A percentile compares a stretch with the other conserved stretches of the same genome.
phyloP scores from a whole-genome alignment of 1,140 invertebrate species.

The Drosophila sechellia region DNA sequence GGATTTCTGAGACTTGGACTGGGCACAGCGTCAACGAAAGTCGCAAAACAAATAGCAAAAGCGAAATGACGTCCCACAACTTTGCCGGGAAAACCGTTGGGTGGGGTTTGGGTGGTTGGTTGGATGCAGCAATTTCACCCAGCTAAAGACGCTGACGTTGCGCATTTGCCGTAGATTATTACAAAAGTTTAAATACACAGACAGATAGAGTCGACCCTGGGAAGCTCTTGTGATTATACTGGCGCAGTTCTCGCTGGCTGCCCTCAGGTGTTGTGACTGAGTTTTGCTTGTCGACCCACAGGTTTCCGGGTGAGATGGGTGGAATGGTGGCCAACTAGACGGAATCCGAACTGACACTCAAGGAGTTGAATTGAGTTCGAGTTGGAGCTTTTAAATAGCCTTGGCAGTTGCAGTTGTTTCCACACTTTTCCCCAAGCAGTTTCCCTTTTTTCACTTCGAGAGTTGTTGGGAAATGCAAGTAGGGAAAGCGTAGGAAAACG shows the following conservation, averaged over 20 bases:
- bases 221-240: slow-evolving; percentile 51
- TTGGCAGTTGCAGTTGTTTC: slow-evolving; percentile 66
- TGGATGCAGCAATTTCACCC: slow-evolving; percentile 12
- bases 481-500: slow-evolving; percentile 1
- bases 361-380: slow-evolving; percentile 56
- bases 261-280: slow-evolving; percentile 69
- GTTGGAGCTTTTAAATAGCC: slow-evolving; percentile 68
- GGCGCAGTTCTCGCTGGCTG: slow-evolving; percentile 27
- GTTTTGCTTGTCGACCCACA: slow-evolving; percentile 56
- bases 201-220: slow-evolving; percentile 48
- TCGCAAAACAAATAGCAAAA: slow-evolving; percentile 78
- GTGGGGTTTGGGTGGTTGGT: too few species aligned
- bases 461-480: slow-evolving; percentile 2
- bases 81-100: slow-evolving; percentile 21
- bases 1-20: slow-evolving; percentile 8
- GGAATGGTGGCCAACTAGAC: slow-evolving; percentile 30
- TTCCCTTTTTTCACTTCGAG: slow-evolving; percentile 19
- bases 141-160: slow-evolving; percentile 65
- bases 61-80: slow-evolving; percentile 71
- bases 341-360: slow-evolving; percentile 43
- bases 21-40: slow-evolving; percentile 70
- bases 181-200: slow-evolving; percentile 80
- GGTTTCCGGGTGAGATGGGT: neutral
- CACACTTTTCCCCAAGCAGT: slow-evolving; percentile 44
- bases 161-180: slow-evolving; percentile 79